phyloP scores from a whole-genome alignment of 2,113 vertebrate genomes.

The Oncorhynchus tshawytscha region DNA sequence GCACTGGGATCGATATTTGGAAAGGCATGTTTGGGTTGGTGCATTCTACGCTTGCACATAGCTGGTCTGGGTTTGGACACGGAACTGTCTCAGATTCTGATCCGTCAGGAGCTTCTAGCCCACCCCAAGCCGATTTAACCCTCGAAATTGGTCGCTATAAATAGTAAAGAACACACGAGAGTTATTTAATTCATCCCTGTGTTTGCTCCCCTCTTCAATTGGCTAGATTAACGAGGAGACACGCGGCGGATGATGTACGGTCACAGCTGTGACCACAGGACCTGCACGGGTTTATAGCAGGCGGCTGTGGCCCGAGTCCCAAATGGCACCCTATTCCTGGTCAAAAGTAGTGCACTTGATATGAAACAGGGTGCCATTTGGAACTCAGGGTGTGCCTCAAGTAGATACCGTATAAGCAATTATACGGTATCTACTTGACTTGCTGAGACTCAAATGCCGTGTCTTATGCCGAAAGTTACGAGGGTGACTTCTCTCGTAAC shows the following conservation, averaged over 20 bases:
- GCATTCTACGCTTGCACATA: conserved; percentile 22
- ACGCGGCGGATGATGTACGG: conserved; percentile 31
- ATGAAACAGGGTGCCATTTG: no score
- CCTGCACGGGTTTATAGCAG: neutral
- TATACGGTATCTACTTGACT: no score
- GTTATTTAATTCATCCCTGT: conserved; percentile 25
- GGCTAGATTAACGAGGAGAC: conserved; percentile 38
- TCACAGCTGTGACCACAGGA: conserved; percentile 46
- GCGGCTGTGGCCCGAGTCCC: neutral
- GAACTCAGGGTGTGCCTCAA: accelerated
- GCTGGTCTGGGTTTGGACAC: conserved; percentile 16
- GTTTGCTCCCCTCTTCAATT: conserved; percentile 20
- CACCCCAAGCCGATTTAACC: neutral
- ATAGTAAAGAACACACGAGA: conserved; percentile 36
- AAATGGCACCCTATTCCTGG: no score
- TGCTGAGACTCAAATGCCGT: no score
- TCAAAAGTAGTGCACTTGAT: no score
- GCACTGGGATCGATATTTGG: conserved; percentile 34
- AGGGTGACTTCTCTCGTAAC: no score
- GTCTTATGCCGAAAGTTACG: no score
- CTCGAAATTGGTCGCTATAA: conserved; percentile 41
- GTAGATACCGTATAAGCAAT: no score
- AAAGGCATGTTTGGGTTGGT: conserved; percentile 17
- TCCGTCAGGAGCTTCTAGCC: neutral
- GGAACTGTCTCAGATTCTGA: conserved; percentile 9